Conservation (phyloP, 2,888 invertebrate species). For the Luperina testacea region DNA sequence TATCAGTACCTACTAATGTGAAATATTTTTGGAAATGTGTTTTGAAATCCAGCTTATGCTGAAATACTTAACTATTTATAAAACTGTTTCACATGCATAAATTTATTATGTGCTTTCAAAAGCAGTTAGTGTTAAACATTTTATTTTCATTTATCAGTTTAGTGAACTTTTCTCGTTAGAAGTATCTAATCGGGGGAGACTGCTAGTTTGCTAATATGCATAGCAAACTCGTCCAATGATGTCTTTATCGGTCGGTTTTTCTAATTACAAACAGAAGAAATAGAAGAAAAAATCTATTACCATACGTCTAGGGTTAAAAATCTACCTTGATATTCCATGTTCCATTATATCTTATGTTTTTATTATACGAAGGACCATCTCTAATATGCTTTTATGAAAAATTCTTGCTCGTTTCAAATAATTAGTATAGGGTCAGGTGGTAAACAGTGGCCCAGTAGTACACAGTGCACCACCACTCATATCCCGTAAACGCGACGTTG, state of each 20-base stretch:
- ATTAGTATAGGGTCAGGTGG: no score
- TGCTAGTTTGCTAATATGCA: constrained; percentile 16
- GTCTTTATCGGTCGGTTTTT: not conserved
- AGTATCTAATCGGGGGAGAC: not conserved
- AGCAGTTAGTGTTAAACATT: constrained; percentile 1
- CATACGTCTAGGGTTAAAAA: not conserved
- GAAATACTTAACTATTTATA: not conserved
- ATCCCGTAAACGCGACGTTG: no score
- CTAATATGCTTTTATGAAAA: not conserved
- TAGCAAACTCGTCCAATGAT: not conserved
- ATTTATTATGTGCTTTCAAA: not conserved
- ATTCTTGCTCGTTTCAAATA: not conserved
- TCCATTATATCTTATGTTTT: constrained; percentile 2
- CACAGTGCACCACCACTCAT: no score
- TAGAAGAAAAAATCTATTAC: not conserved
- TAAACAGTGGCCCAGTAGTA: no score
- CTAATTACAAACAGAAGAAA: not conserved
- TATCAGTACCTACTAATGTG: not conserved
- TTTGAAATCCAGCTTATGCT: not conserved
- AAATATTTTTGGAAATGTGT: not conserved
- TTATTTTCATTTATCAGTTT: constrained; percentile 4
- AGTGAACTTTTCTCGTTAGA: constrained; percentile 16
- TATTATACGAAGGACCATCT: not conserved
- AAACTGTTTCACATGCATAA: not conserved
- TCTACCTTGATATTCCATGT: not conserved